Evolutionary conservation across 2,113 vertebrate species (phyloP), one percentile per base, ranked within the genome.

Genomic region (Taurulus bubalis): DNA sequence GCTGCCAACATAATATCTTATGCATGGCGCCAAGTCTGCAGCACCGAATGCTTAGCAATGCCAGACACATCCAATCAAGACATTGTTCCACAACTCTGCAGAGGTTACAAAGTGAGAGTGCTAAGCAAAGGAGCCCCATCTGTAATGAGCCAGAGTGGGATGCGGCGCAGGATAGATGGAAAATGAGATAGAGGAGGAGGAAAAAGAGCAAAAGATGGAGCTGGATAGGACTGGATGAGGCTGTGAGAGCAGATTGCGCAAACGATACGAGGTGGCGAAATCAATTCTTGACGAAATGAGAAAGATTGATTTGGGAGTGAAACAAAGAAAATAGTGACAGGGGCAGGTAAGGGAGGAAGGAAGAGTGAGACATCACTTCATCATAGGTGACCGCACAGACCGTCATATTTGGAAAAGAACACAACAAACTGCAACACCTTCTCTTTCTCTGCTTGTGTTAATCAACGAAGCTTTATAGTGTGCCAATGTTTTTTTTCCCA

Each of bases 271-370:
- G 83, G 87, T 75, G 87, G 77, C 42, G 30, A 79, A 91, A 95
- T 95, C 90, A 93, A 93, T 94, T 88, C 80, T 66, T 78, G 75
- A 78, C 67, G n/a, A 92, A 94, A 93, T 92, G 89, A 93, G 86
- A 89, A 78, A 73, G 89, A 94, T 93, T 92, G 94, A 95, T 94
- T 91, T 85, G 55, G 66, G 79, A 76, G 80, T 78, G 58, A 88
- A 90, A 94, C 89, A 90, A 92, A 89, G 80, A 71, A 85, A 91
- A 85, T 63, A 62, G 75, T 80, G 75, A 87, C 81, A 72, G 67
- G 60, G 77, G 83, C 53, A 74, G 51, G 36, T 66, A 51, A 40
- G 20, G 24, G 45, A 63, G 59, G 68, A 74, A 30, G 22, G 24
- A 64, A n/a, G 45, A 77, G 55, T 77, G 58, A 81, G 81, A 83